Evolutionary conservation across 2,113 vertebrate genomes (phyloP), one percentile per base, ranked within the genome.

Genomic region (Uropsilus gracilis): DNA sequence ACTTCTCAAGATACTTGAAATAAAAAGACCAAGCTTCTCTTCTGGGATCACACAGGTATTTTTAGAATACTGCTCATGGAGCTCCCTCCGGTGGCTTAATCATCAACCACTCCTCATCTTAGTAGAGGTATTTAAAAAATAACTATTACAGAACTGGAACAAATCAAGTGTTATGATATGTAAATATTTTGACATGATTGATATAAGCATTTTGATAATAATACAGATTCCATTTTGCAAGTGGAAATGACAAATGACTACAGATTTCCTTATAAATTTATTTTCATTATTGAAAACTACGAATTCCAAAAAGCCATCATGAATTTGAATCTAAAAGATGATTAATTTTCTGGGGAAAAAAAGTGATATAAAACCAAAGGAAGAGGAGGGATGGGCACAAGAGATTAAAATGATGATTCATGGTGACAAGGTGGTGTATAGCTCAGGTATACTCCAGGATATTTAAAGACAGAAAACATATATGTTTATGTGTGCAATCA

Each of bases 71-170:
- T 82, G 75, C n/a, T 89, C 86, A 32, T 17, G 8, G 78, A 84
- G 83, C 78, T 44, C 97, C 97, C 94, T 95, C 95, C 95, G 46
- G 94, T 93, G 97, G 91, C n/a, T 73, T 37, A 71, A 48, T 26
- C 30, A 13, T 30, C 28, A 57, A 28, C 5, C 9, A 88, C 1
- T 46, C 34, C 48, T 75, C 76, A 42, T 75, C 92, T 89, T 44
- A 80, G 69, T 10, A 63, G 24, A 82, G 83, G 8, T 4, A 42
- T 72, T 86, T n/a, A 22, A 66, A 86, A 88, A 89, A 50, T 10
- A 89, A 8, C 53, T 7, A 57, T 64, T 78, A 46, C 0, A 89
- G n/a, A 87, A 66, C 2, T 68, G 24, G 7, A 81, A 13, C 18
- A 86, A 91, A 84, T 8, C 57, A 59, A 50, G 26, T 68, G 66